phyloP scores from a whole-genome alignment of 2,888 invertebrate genomes.

The Cephus pygmeus region DNA sequence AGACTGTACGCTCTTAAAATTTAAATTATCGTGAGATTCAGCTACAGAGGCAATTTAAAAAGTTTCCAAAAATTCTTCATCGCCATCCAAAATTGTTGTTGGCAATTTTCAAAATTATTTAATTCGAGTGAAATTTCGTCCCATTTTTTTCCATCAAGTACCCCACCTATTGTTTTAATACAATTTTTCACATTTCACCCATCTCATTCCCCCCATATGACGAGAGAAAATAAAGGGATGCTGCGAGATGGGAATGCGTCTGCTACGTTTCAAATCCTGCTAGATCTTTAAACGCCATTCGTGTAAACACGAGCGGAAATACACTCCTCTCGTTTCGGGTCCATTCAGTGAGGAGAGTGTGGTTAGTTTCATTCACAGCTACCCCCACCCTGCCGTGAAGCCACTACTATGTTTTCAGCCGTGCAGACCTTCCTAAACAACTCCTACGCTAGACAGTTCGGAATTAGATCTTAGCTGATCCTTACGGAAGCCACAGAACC shows the following conservation, averaged over 20 bases:
- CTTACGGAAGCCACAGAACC: no score
- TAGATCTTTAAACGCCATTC: constrained; percentile 41
- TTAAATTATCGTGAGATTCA: neutral
- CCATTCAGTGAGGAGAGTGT: constrained; percentile 47
- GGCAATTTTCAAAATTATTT: no score
- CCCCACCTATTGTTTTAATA: no score
- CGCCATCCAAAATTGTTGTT: no score
- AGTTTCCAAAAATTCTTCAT: no score
- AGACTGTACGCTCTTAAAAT: neutral
- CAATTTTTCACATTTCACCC: no score
- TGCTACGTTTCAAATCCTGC: constrained; percentile 51
- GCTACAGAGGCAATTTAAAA: no score
- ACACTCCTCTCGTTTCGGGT: constrained; percentile 37
- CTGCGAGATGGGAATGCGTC: constrained; percentile 25
- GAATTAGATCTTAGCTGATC: constrained; percentile 25
- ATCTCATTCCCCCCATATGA: no score
- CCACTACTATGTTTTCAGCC: constrained; percentile 33
- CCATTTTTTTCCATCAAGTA: no score
- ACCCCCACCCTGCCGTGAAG: constrained; percentile 35
- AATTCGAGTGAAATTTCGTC: no score
- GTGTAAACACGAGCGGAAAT: constrained; percentile 55
- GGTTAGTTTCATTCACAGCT: constrained; percentile 56
- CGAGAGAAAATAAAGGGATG: no score
- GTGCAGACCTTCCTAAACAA: constrained; percentile 38
- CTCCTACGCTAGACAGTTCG: constrained; percentile 25